Conservation (phyloP, 1,140 invertebrate genomes). For the Cotesia vestalis region DNA sequence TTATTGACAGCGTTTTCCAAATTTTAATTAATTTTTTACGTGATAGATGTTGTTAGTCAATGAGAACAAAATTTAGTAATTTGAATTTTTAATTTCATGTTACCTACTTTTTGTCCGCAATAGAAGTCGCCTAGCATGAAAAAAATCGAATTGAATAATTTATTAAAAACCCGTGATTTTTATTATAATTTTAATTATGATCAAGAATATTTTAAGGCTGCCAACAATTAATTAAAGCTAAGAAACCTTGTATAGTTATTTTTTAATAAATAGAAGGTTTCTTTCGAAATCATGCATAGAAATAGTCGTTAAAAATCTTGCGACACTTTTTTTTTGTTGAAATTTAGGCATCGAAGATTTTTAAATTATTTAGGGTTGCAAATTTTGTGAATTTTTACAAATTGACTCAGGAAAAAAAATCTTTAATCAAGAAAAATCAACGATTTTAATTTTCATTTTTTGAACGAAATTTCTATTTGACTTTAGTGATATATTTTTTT, state of each 20-base stretch:
- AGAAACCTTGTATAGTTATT: constrained; percentile 1
- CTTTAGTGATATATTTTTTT: too few relatives aligned
- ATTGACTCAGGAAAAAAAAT: not conserved
- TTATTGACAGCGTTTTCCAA: not conserved
- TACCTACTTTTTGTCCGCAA: constrained; percentile 69
- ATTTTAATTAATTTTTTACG: too few relatives aligned
- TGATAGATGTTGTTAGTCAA: not conserved
- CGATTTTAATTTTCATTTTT: too few relatives aligned
- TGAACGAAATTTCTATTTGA: too few relatives aligned
- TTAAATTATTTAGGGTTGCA: too few relatives aligned
- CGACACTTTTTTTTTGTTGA: too few relatives aligned
- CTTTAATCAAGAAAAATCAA: too few relatives aligned
- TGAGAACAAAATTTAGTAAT: constrained; percentile 19
- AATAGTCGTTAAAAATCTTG: not conserved
- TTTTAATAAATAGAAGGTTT: constrained; percentile 5
- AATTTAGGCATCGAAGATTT: too few relatives aligned
- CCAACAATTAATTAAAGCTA: constrained; percentile 10
- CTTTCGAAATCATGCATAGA: constrained; percentile 22
- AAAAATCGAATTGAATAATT: constrained; percentile 57
- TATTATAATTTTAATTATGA: not conserved
- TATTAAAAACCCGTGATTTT: constrained; percentile 45
- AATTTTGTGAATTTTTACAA: constrained; percentile 5
- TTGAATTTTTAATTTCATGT: constrained; percentile 42
- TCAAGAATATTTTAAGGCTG: not conserved
- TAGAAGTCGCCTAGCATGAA: constrained; percentile 65